Evolutionary conservation across 1,140 invertebrate genomes (phyloP).

Genomic region (Zaprionus gabonicus): DNA sequence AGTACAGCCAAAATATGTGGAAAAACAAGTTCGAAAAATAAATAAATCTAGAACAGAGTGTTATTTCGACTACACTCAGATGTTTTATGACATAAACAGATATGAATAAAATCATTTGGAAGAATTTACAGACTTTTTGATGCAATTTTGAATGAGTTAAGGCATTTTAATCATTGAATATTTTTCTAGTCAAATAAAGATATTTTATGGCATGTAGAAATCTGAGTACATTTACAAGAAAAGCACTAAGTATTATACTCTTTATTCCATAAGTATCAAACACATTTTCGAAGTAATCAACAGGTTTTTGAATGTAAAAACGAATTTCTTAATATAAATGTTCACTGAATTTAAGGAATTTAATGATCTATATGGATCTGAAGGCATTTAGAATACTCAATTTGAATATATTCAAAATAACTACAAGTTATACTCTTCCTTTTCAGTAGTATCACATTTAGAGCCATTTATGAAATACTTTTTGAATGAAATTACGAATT

Average conservation of each 20-base stretch:
- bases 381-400: no score
- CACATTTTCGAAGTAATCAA: not conserved
- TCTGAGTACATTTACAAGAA: not conserved
- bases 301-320: not conserved
- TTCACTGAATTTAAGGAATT: no score
- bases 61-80: not conserved
- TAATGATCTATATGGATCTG: no score
- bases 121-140: not conserved
- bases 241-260: not conserved
- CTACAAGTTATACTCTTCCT: no score
- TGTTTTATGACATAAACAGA: not conserved
- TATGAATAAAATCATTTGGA: not conserved
- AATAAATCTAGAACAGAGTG: not conserved
- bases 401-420: no score
- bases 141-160: not conserved
- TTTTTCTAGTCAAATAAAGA: not conserved
- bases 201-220: not conserved
- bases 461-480: no score
- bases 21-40: not conserved
- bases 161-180: no score
- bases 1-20: not conserved
- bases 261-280: not conserved
- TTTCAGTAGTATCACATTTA: no score
- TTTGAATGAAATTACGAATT: not conserved
- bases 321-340: not conserved